Percentiles rank a stretch among this genome's conserved stretches.
These are phyloP conservation scores for Bostrychus sinensis DNA, from an alignment of 2,113 vertebrate genomes.

Conservation along the genomic window DNA sequence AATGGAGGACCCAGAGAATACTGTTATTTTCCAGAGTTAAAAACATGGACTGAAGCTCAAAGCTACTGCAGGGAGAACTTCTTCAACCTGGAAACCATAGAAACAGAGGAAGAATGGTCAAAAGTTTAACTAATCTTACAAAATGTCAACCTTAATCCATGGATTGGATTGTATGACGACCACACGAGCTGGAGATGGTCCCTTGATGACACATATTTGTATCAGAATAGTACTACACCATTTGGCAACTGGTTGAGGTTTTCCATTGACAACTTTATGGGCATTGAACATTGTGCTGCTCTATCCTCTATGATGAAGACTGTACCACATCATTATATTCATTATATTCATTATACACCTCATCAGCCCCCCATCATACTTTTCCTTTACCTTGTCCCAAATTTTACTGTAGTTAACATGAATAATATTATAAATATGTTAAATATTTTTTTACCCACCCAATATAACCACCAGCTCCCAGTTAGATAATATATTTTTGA, in stretches of 20 bases:
- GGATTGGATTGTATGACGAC: not conserved
- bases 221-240: not conserved
- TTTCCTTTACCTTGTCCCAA: no score
- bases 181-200: not conserved
- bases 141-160: not conserved
- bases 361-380: no score
- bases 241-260: not conserved
- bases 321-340: not conserved
- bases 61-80: not conserved
- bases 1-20: not conserved
- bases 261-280: accelerated
- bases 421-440: no score
- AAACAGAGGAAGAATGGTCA: not conserved
- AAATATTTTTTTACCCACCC: no score
- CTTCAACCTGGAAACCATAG: not conserved
- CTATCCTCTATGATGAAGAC: not conserved
- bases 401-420: no score
- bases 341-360: no score
- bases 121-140: not conserved
- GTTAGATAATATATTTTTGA: not conserved
- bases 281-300: not conserved
- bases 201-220: not conserved
- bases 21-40: not conserved
- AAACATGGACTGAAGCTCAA: slow-evolving; percentile 18
- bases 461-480: no score